Base-by-base conservation (phyloP, 2,113 vertebrate species). In the Pithys albifrons region DNA sequence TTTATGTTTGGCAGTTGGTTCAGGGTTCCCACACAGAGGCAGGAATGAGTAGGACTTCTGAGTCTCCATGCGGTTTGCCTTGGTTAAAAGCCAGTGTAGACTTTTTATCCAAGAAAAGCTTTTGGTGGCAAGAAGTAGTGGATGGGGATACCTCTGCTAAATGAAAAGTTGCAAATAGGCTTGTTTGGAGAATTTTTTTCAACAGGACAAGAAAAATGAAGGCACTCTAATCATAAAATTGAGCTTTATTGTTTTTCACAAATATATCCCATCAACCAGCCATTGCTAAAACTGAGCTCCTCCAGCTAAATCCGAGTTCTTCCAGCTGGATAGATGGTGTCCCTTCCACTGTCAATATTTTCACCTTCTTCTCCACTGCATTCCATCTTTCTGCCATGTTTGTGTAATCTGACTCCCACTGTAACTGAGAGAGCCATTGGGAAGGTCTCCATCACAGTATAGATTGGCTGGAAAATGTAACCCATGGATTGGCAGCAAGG, bases 391-490 rank as follows among this genome's bases (percentile, higher is more conserved):
- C 49, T 87, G 37, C 79, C 61, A 37, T 51, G 18, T 35, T 89
- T 58, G 62, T 2, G 1, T 77, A 75, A 92, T 92, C 49, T 85
- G 83, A 96, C 45, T 86, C 78, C 37, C 29, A 59, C 37, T 48
- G 13, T 52, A 75, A 91, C 37, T 72, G 87, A 35, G 75, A 75
- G 79, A 91, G 91, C 59, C 69, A 9, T 55, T 52, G 49, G 65
- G 76, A 95, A 95, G 22, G 37, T 78, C 91, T 91, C 71, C 25
- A 51, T 65, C 91, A 83, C 37, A 61, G 61, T 31, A 41, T 31
- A 78, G 39, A 70, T 35, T 12, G 25, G 18, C 33, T 88, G 66
- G 82, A 89, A 96, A 95, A 88, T 70, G 75, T 69, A 91, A 90
- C 41, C 84, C 79, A 33, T 51, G 51, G 79, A 84, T 10, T 94